phyloP scores from a whole-genome alignment of 1,140 invertebrate species.

The Lepidurus arcticus region DNA sequence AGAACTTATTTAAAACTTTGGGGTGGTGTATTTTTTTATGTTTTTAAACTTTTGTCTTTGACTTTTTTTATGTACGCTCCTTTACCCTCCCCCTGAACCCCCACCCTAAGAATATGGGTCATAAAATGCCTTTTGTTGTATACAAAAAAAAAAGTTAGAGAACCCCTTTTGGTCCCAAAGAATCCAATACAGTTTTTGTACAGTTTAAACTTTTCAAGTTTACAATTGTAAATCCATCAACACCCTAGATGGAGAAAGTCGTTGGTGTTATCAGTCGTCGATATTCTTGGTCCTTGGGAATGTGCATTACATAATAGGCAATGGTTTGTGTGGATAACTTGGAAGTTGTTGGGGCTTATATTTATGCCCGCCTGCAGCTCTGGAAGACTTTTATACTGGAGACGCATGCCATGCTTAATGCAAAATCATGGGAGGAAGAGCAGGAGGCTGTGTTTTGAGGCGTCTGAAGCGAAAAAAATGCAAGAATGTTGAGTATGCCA shows the following conservation, averaged over 20 bases:
- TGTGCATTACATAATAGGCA: not conserved
- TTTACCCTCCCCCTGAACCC: not conserved
- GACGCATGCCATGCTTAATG: not conserved
- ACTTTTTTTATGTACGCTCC: too few relatives aligned
- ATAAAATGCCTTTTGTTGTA: not conserved
- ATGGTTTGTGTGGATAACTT: not conserved
- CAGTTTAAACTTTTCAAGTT: not conserved
- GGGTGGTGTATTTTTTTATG: not conserved
- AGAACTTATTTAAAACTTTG: not conserved
- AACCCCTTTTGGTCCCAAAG: not conserved
- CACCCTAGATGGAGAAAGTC: not conserved
- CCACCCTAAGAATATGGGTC: not conserved
- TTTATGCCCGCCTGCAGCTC: not conserved
- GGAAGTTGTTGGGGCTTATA: not conserved
- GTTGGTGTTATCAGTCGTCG: not conserved
- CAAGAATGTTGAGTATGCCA: slow-evolving; percentile 8
- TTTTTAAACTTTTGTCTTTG: too few relatives aligned
- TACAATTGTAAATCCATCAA: not conserved
- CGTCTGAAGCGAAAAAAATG: not conserved
- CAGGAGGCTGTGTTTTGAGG: slow-evolving; percentile 2
- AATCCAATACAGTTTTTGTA: slow-evolving; percentile 20
- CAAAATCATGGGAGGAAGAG: slow-evolving; percentile 13
- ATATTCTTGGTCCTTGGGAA: not conserved
- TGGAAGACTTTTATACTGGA: not conserved
- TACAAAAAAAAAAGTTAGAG: not conserved